Conservation (phyloP, 2,888 invertebrate species). For the Yponomeuta malinellus region DNA sequence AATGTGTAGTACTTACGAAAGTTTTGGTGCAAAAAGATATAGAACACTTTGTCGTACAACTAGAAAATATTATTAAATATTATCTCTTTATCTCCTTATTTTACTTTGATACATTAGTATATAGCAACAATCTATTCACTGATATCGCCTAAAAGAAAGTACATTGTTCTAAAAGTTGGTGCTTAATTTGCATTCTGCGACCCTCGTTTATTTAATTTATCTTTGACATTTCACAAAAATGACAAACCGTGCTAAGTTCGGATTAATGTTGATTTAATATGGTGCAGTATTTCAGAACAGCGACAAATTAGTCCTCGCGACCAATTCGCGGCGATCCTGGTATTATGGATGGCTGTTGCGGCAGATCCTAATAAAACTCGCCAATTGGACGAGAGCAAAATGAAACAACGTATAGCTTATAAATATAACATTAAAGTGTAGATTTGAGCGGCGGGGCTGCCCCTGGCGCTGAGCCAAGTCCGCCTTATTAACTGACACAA, state of each 20-base stretch:
- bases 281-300: background rate
- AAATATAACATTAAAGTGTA: background rate
- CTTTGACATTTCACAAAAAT: background rate
- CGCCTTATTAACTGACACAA: conserved; percentile 1
- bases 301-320: background rate
- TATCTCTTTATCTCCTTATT: too few relatives aligned
- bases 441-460: background rate
- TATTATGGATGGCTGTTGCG: background rate
- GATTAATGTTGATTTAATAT: conserved; percentile 3
- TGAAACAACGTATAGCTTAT: background rate
- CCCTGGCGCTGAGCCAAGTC: background rate
- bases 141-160: background rate
- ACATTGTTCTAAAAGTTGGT: background rate
- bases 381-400: background rate
- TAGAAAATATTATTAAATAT: too few relatives aligned
- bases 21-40: too few relatives aligned
- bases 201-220: background rate
- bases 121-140: too few relatives aligned
- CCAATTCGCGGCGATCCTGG: background rate
- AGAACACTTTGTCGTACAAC: too few relatives aligned
- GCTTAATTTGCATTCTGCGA: background rate
- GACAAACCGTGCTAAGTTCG: background rate
- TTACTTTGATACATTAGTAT: too few relatives aligned
- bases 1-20: too few relatives aligned
- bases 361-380: background rate